Conservation (phyloP, 2,797 vertebrate species). For the Fistularia tabacaria region DNA sequence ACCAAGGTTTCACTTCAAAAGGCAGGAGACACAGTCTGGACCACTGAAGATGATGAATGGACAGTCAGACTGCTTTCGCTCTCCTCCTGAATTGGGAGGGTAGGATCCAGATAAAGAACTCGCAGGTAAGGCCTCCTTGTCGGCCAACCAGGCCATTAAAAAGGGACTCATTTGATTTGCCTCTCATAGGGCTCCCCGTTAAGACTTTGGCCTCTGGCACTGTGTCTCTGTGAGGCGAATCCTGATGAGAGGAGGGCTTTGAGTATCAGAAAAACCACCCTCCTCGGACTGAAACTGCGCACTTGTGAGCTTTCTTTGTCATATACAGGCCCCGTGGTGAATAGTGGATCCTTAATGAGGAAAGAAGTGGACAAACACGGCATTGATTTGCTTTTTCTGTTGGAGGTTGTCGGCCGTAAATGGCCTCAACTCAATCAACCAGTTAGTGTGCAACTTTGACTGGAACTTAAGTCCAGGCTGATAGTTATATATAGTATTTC, state of each 20-base stretch:
- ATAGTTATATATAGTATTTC: no score
- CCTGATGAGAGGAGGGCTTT: constrained; percentile 75
- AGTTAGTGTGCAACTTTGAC: constrained; percentile 38
- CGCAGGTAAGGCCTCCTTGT: constrained; percentile 31
- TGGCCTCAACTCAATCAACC: constrained; percentile 54
- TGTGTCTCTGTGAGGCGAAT: constrained; percentile 76
- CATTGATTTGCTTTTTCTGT: constrained; percentile 66
- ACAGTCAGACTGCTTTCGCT: constrained; percentile 1
- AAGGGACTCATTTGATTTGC: constrained; percentile 63
- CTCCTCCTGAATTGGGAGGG: constrained; percentile 21
- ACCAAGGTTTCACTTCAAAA: neutral
- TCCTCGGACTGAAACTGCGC: constrained; percentile 71
- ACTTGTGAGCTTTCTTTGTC: constrained; percentile 76
- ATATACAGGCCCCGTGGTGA: constrained; percentile 58
- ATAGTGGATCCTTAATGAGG: constrained; percentile 72
- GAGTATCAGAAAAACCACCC: constrained; percentile 67
- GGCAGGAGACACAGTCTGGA: constrained; percentile 20
- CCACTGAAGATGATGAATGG: constrained; percentile 40
- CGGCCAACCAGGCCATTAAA: constrained; percentile 16
- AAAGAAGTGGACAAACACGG: constrained; percentile 65
- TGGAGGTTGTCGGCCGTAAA: constrained; percentile 49
- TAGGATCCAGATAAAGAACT: constrained; percentile 39
- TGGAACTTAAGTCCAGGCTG: no score
- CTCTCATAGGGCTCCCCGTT: constrained; percentile 61
- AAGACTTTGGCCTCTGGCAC: constrained; percentile 72